Base-by-base conservation (phyloP, 2,888 invertebrate species). In the Trichopria drosophilae region DNA sequence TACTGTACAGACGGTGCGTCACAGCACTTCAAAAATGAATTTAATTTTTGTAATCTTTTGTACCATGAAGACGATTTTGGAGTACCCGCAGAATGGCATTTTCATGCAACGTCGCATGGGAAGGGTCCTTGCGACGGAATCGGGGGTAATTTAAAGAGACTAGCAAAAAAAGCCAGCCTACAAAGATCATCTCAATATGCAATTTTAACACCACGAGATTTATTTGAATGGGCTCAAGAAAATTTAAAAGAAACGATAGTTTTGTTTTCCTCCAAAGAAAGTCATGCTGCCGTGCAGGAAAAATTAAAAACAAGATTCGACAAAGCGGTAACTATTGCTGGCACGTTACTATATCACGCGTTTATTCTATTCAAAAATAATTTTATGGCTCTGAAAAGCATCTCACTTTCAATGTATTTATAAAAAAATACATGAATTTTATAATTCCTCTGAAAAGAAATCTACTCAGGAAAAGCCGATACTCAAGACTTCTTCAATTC, bases 81-180 rank as follows among this genome's bases (percentile, higher is more conserved):
- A n/a, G 24, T 57, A 22, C 5, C 24, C 4, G 64, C 62, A 10
- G 62, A 67, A 40, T 64, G 60, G 61, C 45, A 64, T 43, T 65
- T 62, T 42, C 58, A 59, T 49, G 60, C 60, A 10, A 61, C 61
- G 4, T 41, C 52, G 6, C 64, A 66, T 55, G 64, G 65, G 9
- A 67, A 66, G 50, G 51, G 58, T n/a, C 49, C 62, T 4, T 58
- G 61, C 48, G 64, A 66, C 51, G 61, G 62, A 4, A 40, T 65
- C 9, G 63, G 60, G 3, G 64, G 58, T 1, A 59, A 59, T 7
- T 41, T 57, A 9, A 64, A 64, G 46, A 32, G 58, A 20, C 13
- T 23, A 15, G 52, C 54, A 3, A 35, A 4, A 16, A 29, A 32
- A 13, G 37, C 49, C 24, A 53, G 36, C 28, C 23, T 53, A 15